These are phyloP conservation scores for Oxyscelio sp. DNA, from an alignment of 2,888 invertebrate species.

Conservation along the genomic window DNA sequence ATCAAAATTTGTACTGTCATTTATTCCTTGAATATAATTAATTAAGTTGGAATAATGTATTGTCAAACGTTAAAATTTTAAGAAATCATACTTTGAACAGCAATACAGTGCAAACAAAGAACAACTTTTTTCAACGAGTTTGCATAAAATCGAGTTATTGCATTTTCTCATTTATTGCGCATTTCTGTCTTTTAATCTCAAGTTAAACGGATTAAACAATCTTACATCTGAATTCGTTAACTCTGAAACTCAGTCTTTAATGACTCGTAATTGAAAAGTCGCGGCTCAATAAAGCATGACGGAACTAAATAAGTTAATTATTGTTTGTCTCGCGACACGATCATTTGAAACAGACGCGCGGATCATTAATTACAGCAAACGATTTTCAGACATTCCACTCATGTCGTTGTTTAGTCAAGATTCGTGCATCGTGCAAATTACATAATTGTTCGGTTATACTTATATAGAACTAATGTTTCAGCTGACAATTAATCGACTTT, in stretches of 20 bases:
- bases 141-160: background rate
- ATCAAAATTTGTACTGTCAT: too few relatives aligned
- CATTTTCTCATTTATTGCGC: constrained; percentile 5
- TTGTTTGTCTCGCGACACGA: constrained; percentile 42
- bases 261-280: constrained; percentile 55
- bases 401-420: constrained; percentile 11
- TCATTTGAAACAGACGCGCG: constrained; percentile 36
- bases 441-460: constrained; percentile 41
- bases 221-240: constrained; percentile 50
- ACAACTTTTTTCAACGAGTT: background rate
- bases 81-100: too few relatives aligned
- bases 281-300: constrained; percentile 49
- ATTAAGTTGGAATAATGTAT: too few relatives aligned
- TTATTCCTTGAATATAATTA: too few relatives aligned
- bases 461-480: constrained; percentile 21
- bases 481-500: constrained; percentile 23
- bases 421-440: constrained; percentile 33
- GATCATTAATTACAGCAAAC: constrained; percentile 63
- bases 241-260: constrained; percentile 27
- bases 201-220: constrained; percentile 53
- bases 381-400: constrained; percentile 49
- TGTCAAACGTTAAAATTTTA: too few relatives aligned
- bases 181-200: background rate
- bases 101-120: too few relatives aligned
- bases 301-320: constrained; percentile 56